A percentile compares a stretch with the other conserved stretches of the same genome.
phyloP scores from a whole-genome alignment of 2,888 invertebrate species.

The Coenonympha glycerion region DNA sequence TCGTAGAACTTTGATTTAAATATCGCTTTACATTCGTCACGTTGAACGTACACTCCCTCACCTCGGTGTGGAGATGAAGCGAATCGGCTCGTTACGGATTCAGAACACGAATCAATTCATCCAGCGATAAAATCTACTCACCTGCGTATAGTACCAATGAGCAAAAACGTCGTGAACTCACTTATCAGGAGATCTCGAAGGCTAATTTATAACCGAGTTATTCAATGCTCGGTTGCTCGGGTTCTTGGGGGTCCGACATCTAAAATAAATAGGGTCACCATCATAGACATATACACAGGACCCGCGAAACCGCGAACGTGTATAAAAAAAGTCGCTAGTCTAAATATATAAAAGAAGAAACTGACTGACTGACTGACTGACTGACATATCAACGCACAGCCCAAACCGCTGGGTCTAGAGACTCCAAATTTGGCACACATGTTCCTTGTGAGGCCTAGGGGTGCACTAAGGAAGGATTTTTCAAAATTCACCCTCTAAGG shows the following conservation, averaged over 20 bases:
- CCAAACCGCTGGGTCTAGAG: too few species aligned
- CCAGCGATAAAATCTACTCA: constrained; percentile 67
- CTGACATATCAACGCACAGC: too few species aligned
- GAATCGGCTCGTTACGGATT: constrained; percentile 46
- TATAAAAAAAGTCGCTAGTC: neutral
- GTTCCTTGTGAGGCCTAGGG: too few species aligned
- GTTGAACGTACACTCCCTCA: constrained; percentile 3
- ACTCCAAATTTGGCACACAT: too few species aligned
- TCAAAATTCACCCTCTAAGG: too few species aligned
- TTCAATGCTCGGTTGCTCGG: constrained; percentile 61
- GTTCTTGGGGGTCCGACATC: constrained; percentile 43
- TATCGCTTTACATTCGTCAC: constrained; percentile 14
- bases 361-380: too few species aligned
- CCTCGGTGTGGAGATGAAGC: constrained; percentile 19
- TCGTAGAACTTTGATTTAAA: constrained; percentile 12
- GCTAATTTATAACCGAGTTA: constrained; percentile 72
- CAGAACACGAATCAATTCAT: constrained; percentile 64
- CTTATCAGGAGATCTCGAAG: constrained; percentile 64
- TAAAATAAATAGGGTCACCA: constrained; percentile 19
- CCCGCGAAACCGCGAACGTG: too few species aligned
- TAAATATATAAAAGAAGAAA: too few species aligned
- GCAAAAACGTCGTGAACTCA: constrained; percentile 59
- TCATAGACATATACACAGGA: too few species aligned
- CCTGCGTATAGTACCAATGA: constrained; percentile 53
- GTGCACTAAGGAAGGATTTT: too few species aligned